Evolutionary conservation across 64 coral and sea anemone species (phyloP).

Genomic region (Stichodactyla helianthus): DNA sequence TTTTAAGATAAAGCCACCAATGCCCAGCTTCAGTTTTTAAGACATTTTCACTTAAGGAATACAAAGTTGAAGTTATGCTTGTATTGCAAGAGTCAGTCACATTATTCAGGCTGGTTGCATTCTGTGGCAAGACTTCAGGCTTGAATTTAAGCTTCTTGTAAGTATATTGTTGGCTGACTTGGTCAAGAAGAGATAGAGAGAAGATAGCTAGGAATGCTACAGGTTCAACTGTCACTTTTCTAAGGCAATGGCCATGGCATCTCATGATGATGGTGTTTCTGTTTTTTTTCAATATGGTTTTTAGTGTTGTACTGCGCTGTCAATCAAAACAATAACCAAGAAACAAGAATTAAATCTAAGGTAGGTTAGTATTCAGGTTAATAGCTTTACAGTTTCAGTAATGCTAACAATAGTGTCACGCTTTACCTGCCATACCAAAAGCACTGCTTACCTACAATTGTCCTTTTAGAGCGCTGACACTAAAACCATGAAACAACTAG

Average conservation of each 20-base stretch:
- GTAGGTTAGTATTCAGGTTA: no score
- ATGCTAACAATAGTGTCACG: no score
- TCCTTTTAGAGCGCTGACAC: no score
- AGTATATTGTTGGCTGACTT: conserved; percentile 9
- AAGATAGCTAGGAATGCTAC: conserved; percentile 24
- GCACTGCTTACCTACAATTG: no score
- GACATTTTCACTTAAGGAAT: neutral
- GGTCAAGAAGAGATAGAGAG: neutral
- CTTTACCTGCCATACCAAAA: no score
- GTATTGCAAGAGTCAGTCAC: neutral
- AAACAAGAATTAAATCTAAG: no score
- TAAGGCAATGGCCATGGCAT: neutral
- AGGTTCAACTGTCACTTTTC: neutral
- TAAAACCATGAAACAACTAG: no score
- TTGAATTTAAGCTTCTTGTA: neutral
- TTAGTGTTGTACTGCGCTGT: neutral
- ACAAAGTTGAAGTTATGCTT: neutral
- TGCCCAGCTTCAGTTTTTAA: neutral
- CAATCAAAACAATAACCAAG: neutral
- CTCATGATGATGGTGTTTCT: neutral
- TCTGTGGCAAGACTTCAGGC: neutral
- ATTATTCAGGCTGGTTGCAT: neutral
- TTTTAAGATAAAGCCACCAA: conserved; percentile 27
- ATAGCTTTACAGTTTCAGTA: no score
- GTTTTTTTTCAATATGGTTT: neutral